Conservation (phyloP, 2,113 vertebrate genomes). For the Saguinus midas region DNA sequence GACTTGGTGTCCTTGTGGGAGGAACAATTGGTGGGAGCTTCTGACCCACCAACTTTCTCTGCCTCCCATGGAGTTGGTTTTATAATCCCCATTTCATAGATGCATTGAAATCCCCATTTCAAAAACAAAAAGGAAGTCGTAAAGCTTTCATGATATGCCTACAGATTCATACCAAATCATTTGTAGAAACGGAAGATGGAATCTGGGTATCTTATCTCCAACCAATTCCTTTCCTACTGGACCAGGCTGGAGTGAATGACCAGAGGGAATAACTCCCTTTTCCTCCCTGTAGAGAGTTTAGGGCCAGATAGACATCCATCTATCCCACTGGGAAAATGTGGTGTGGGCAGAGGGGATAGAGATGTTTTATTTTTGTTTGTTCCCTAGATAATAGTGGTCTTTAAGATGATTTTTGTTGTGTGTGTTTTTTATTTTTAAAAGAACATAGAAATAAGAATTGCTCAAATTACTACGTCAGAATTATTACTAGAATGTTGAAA, state of each 20-base stretch:
- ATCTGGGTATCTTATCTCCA: neutral
- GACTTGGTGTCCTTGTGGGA: too few species aligned
- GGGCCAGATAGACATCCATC: neutral
- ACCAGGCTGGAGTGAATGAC: neutral
- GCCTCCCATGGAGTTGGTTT: neutral
- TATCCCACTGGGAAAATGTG: neutral
- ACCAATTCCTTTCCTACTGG: neutral
- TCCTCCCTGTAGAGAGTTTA: neutral
- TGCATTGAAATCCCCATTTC: neutral
- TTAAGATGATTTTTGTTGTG: neutral
- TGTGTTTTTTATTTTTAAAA: neutral
- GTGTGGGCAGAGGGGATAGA: neutral
- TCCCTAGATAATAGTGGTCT: neutral
- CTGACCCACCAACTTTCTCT: too few species aligned
- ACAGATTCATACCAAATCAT: neutral
- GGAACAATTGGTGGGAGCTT: too few species aligned
- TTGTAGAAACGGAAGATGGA: neutral
- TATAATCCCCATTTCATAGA: conserved; percentile 25
- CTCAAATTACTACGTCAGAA: neutral
- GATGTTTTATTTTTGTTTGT: neutral
- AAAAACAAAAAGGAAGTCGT: neutral
- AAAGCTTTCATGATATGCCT: neutral
- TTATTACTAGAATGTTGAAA: neutral
- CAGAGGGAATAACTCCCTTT: neutral
- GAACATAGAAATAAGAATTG: neutral